phyloP scores from a whole-genome alignment of 2,888 invertebrate species.

The Cremastobaeus sp. region DNA sequence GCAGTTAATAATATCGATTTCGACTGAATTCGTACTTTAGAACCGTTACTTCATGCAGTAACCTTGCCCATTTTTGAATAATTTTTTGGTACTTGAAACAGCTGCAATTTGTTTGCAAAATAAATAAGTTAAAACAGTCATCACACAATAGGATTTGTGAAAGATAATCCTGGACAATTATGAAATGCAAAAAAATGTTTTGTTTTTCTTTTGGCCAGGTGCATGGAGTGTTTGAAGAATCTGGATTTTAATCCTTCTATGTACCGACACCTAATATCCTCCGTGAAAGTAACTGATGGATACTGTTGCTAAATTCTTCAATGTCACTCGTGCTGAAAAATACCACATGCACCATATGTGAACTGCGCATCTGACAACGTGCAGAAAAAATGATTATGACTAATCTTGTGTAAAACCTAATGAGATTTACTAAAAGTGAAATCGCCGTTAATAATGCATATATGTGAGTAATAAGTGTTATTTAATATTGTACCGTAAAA shows the following conservation, averaged over 20 bases:
- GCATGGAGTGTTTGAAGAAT: constrained; percentile 35
- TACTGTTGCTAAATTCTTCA: constrained; percentile 57
- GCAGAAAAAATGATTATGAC: constrained; percentile 48
- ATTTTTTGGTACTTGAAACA: too few relatives aligned
- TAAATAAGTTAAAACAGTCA: too few relatives aligned
- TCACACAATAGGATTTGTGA: not conserved
- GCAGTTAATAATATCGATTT: too few relatives aligned
- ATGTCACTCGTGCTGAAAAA: constrained; percentile 56
- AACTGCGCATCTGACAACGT: constrained; percentile 31
- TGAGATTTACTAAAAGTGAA: constrained; percentile 46
- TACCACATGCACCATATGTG: constrained; percentile 51
- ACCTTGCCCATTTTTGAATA: too few relatives aligned
- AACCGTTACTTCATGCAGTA: too few relatives aligned
- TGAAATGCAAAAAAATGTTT: not conserved
- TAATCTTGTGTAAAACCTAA: constrained; percentile 57
- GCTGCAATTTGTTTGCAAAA: too few relatives aligned
- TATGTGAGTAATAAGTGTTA: constrained; percentile 28
- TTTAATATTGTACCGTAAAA: constrained; percentile 24
- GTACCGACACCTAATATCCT: constrained; percentile 51
- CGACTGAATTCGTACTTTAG: too few relatives aligned
- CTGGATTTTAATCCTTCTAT: constrained; percentile 49
- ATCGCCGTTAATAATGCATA: constrained; percentile 51
- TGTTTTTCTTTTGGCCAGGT: constrained; percentile 26
- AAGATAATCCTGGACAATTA: not conserved
- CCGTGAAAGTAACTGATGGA: constrained; percentile 52